Evolutionary conservation across 2,113 vertebrate species (phyloP).

Genomic region (Colinus virginianus): DNA sequence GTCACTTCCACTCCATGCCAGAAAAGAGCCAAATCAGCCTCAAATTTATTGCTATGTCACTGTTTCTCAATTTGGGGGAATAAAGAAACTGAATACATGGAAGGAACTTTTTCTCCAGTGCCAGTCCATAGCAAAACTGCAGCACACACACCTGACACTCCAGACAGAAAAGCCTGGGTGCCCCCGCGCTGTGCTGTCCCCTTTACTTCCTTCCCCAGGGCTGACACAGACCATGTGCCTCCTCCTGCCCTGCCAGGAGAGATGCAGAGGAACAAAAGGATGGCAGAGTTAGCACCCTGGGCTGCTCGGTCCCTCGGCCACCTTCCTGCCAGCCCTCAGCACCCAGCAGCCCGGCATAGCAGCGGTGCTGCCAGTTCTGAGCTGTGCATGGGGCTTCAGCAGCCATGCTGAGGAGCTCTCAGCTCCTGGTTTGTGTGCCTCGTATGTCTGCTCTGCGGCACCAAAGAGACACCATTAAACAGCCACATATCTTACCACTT

Average conservation of each 20-base stretch:
- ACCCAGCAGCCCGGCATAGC: background rate
- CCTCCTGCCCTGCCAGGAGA: background rate
- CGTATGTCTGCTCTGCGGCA: background rate
- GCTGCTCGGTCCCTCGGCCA: background rate
- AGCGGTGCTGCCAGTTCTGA: background rate
- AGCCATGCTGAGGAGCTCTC: background rate
- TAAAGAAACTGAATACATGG: background rate
- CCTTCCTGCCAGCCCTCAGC: background rate
- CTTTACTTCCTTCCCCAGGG: background rate
- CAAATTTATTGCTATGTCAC: background rate
- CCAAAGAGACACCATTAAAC: conserved; percentile 42
- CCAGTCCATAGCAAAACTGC: background rate
- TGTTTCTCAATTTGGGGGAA: background rate
- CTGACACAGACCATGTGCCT: background rate
- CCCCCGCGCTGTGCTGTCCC: background rate
- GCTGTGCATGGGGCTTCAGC: background rate
- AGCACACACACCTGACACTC: background rate
- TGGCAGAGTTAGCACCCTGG: fast-evolving
- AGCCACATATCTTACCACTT: conserved; percentile 52
- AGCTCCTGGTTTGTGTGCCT: background rate
- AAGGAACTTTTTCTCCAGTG: background rate
- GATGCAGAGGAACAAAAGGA: background rate
- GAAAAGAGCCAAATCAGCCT: background rate
- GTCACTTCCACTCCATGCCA: background rate
- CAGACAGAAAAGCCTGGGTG: background rate